Base-by-base conservation (phyloP, 2,113 vertebrate species). In the Arvicanthis niloticus region DNA sequence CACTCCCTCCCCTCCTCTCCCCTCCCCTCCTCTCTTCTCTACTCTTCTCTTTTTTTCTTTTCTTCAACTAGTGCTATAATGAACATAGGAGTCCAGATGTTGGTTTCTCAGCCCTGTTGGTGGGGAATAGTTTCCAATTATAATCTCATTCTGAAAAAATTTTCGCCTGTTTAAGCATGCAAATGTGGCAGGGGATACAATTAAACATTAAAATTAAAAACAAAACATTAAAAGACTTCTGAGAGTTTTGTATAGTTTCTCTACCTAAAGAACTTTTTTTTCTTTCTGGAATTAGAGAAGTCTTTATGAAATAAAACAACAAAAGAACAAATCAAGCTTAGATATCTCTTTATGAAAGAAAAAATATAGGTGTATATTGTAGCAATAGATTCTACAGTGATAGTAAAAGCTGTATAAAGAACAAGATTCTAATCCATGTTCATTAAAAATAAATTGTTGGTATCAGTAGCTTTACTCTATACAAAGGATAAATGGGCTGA, bases 391-490 rank as follows among this genome's bases (percentile, higher is more conserved):
- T 48, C 60, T 91, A 85, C 88, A 87, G 9, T 87, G 78, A 48
- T 60, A 78, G 72, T 91, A 73, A 2, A 97, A 56, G 6, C 19
- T 56, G 86, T 84, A 93, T 5, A 81, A 88, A 34, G 5, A 84
- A 58, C 19, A 84, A 58, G 10, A 84, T 93, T 93, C 40, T 81
- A 29, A 93, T 94, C 88, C 60, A 56, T 75, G n/a, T 9, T 78
- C 67, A 73, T 82, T 92, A 88, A 76, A 93, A 40, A 40, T 53
- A 91, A 62, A 60, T 51, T 81, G 45, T 85, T 93, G 21, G 7
- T 62, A 62, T 62, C 22, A 62, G 24, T 62, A 62, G 8, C 60
- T 7, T 62, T 62, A 24, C 24, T 26, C 24, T 26, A 62, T 26
- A 62, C 21, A 60, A 60, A 60, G 6, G 12, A 53, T 53, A 53